A percentile compares a stretch with the other conserved stretches of the same genome.
phyloP scores from a whole-genome alignment of 2,797 vertebrate genomes.

The Fistularia commersonii region DNA sequence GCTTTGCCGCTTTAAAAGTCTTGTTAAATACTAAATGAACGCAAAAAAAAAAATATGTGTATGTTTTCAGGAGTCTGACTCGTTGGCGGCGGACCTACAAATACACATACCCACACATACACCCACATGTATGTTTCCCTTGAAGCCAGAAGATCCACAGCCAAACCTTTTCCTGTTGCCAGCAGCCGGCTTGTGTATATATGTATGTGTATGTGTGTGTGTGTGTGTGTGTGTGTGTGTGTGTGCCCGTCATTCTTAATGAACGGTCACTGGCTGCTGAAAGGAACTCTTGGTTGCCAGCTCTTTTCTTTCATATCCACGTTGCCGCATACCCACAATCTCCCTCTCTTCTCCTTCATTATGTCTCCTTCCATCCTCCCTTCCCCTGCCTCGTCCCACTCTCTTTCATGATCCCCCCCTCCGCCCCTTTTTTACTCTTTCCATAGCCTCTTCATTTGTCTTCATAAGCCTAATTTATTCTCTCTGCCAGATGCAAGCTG shows the following conservation, averaged over 20 bases:
- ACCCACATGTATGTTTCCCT: conserved; percentile 52
- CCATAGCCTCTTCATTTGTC: conserved; percentile 91
- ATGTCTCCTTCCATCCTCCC: conserved; percentile 33
- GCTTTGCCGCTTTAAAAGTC: conserved; percentile 9
- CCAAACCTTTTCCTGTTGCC: conserved; percentile 82
- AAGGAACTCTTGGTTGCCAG: conserved; percentile 52
- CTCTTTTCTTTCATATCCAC: conserved; percentile 36
- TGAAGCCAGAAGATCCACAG: conserved; percentile 39
- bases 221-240: too few relatives aligned
- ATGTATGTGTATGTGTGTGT: too few relatives aligned
- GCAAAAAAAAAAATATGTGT: too few relatives aligned
- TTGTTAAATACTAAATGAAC: conserved; percentile 10
- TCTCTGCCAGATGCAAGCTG: conserved; percentile 96
- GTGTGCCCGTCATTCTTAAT: conserved; percentile 71
- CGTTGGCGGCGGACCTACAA: conserved; percentile 18
- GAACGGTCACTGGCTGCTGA: conserved; percentile 52
- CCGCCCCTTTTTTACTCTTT: conserved; percentile 51
- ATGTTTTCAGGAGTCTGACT: conserved; percentile 23
- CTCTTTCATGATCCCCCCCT: conserved; percentile 32
- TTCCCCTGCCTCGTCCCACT: conserved; percentile 7
- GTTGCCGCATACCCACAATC: conserved; percentile 36
- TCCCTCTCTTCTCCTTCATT: conserved; percentile 45
- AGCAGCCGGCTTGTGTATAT: conserved; percentile 87
- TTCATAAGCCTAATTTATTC: conserved; percentile 99
- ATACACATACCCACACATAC: conserved; percentile 48